Percentiles rank a stretch among this genome's conserved stretches.
Conservation (phyloP, 2,888 invertebrate genomes). For the Therioaphis trifolii region DNA sequence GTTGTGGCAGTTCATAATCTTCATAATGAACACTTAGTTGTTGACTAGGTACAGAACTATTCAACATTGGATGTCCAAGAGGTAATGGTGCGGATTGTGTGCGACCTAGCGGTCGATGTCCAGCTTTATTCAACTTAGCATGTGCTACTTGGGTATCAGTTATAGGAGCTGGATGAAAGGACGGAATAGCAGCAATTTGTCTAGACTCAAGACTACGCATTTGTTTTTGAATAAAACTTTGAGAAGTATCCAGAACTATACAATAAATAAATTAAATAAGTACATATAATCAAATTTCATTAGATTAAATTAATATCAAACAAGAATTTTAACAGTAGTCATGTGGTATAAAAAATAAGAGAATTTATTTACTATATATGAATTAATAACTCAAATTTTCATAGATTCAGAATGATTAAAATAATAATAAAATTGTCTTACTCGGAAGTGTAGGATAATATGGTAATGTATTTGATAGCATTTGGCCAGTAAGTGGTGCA, state of each 20-base stretch:
- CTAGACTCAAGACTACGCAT: slow-evolving; percentile 68
- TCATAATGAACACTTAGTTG: slow-evolving; percentile 71
- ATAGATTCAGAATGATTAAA: neutral
- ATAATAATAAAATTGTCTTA: slow-evolving; percentile 50
- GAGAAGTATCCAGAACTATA: slow-evolving; percentile 67
- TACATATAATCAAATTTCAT: neutral
- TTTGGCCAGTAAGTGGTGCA: slow-evolving; percentile 76
- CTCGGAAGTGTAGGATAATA: slow-evolving; percentile 78
- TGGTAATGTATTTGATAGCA: slow-evolving; percentile 77
- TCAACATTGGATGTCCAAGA: slow-evolving; percentile 86
- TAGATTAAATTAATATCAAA: neutral
- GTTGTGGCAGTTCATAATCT: slow-evolving; percentile 73
- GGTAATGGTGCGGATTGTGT: slow-evolving; percentile 95
- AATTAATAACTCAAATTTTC: neutral
- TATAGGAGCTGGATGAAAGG: slow-evolving; percentile 48
- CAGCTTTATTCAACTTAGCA: slow-evolving; percentile 78
- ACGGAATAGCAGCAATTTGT: slow-evolving; percentile 31
- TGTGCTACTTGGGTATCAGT: slow-evolving; percentile 71
- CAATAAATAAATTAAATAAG: slow-evolving; percentile 17
- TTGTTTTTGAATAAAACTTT: slow-evolving; percentile 72
- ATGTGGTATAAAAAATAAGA: neutral
- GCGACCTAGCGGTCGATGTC: slow-evolving; percentile 85
- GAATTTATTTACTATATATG: neutral
- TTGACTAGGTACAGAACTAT: slow-evolving; percentile 67
- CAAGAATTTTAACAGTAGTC: neutral